A percentile compares a stretch with the other conserved stretches of the same genome.
phyloP scores from a whole-genome alignment of 2,888 invertebrate species.

The Brenthis daphne region DNA sequence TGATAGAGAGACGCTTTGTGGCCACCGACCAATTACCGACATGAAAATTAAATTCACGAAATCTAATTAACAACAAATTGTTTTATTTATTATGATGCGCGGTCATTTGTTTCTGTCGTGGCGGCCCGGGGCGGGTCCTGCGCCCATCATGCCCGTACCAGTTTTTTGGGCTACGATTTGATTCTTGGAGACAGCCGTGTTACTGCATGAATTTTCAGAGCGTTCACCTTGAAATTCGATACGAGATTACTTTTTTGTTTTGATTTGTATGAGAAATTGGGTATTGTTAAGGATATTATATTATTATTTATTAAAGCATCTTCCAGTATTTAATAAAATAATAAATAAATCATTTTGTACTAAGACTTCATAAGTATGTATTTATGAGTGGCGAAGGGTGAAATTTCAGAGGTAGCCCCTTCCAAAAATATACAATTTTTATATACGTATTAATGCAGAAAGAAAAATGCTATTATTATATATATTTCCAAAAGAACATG shows the following conservation, averaged over 20 bases:
- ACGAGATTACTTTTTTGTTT: conserved; percentile 27
- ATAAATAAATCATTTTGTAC: no score
- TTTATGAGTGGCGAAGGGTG: no score
- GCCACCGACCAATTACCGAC: conserved; percentile 81
- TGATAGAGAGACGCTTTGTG: conserved; percentile 78
- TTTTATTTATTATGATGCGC: conserved; percentile 83
- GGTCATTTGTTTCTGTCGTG: conserved; percentile 80
- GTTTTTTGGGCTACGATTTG: conserved; percentile 52
- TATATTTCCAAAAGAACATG: no score
- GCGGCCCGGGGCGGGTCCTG: conserved; percentile 72
- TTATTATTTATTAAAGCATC: neutral
- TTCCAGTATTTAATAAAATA: no score
- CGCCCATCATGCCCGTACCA: conserved; percentile 52
- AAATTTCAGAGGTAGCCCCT: no score
- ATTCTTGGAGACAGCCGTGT: conserved; percentile 46
- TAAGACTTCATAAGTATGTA: no score
- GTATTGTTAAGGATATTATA: neutral
- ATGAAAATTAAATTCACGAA: conserved; percentile 83
- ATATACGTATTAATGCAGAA: no score
- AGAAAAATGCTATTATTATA: no score
- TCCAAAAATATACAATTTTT: no score
- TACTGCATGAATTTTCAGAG: conserved; percentile 42
- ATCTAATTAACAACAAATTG: conserved; percentile 83
- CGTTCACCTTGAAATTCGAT: conserved; percentile 40
- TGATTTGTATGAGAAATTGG: neutral